Base-by-base conservation (phyloP, 2,888 invertebrate species). In the Agriotes lineatus region DNA sequence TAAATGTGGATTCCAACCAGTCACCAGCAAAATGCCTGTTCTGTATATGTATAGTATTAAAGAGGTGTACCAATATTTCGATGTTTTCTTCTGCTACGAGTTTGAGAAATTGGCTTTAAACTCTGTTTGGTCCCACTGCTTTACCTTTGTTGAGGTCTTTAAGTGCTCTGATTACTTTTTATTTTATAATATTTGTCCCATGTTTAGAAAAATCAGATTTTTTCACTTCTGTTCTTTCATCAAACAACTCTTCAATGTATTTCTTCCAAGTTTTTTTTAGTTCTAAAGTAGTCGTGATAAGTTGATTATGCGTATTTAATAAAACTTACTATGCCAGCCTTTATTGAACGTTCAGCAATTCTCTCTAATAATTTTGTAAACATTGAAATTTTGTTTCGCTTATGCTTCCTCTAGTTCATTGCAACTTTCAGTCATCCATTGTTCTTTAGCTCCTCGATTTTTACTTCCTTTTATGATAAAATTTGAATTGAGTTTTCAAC, bases 341-440 rank as follows among this genome's bases (percentile, higher is more conserved):
- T 39, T 39, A 39, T 12, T 39, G 12, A 39, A 39, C 12, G 1
- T 39, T 2, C 37, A 12, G 14, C 20, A 44, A 1, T 12, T 44
- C 10, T 44, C 20, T 44, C 18, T 44, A 44, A 44, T 44, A 16
- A 44, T 44, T 44, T 44, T 44, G 44, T 44, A 16, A 12, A 44
- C 44, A 44, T 44, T 44, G 44, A 5, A 44, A 44, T 19, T 44
- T 12, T 44, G 44, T 12, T 44, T 44, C 14, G 44, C 18, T 44
- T 44, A 9, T 44, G 44, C 44, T 44, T 44, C 44, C 16, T 44
- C 44, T 12, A 44, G 44, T 44, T 44, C 44, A 1, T 44, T 44
- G 44, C 44, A 44, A 2, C 44, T 12, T 2, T 25, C 25, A 25
- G 3, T 25, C 25, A 25, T 25, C 25, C 25, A 25, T 25, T 25